Conservation (phyloP, 2,113 vertebrate genomes). For the Todiramphus chloris region DNA sequence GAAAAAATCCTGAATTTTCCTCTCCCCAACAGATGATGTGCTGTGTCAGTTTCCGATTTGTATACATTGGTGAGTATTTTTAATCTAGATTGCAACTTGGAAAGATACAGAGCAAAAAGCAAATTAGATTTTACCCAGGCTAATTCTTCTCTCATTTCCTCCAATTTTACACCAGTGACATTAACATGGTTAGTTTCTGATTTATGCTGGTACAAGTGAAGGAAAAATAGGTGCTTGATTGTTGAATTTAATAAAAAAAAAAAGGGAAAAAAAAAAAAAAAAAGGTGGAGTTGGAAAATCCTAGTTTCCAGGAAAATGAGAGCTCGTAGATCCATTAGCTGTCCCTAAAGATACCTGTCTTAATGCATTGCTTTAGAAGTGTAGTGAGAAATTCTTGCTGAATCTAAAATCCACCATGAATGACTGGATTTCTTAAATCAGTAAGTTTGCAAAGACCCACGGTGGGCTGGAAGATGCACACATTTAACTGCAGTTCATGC, state of each 20-base stretch:
- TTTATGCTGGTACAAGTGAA: conserved; percentile 3
- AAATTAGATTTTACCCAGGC: conserved; percentile 41
- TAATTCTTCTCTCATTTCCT: conserved; percentile 59
- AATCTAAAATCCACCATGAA: not conserved
- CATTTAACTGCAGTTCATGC: not conserved
- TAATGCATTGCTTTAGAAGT: not conserved
- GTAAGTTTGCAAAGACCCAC: not conserved
- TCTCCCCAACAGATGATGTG: not conserved
- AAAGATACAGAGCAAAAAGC: not conserved
- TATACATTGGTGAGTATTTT: not conserved
- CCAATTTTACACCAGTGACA: conserved; percentile 13
- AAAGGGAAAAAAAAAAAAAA: conserved; percentile 28
- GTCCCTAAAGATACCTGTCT: conserved; percentile 18
- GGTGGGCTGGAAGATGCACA: not conserved
- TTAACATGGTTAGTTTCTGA: conserved; percentile 31
- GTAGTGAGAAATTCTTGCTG: not conserved
- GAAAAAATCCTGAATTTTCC: not conserved
- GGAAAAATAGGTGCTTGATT: conserved; percentile 22
- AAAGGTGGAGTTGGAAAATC: conserved; percentile 17
- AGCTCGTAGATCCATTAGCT: not conserved
- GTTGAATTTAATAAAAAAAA: conserved; percentile 35
- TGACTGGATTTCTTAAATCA: not conserved
- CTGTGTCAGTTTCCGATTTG: not conserved
- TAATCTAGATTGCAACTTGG: not conserved
- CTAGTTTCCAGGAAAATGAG: not conserved